Conservation (phyloP, 92 coral and sea anemone genomes). For the Diadumene lineata region DNA sequence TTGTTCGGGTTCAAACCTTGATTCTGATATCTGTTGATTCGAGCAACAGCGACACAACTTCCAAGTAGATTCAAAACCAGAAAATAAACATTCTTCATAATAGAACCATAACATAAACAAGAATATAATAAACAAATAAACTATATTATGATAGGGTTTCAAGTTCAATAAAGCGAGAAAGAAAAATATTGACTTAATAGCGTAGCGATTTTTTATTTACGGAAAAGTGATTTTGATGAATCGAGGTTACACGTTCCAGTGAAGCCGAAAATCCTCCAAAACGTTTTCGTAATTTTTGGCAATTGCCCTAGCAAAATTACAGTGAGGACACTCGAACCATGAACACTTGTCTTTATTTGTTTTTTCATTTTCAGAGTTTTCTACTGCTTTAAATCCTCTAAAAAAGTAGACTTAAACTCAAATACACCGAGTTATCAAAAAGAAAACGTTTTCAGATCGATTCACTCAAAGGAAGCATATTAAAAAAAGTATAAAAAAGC, state of each 20-base stretch:
- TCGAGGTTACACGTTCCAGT: neutral
- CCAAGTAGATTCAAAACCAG: neutral
- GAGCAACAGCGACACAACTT: neutral
- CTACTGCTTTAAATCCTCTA: too few relatives aligned
- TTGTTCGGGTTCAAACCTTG: neutral
- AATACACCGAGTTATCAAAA: too few relatives aligned
- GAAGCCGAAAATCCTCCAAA: neutral
- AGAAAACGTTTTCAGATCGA: too few relatives aligned
- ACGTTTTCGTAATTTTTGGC: neutral
- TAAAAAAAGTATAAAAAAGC: too few relatives aligned
- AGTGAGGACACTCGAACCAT: too few relatives aligned
- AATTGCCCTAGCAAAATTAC: too few relatives aligned
- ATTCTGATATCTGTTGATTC: neutral
- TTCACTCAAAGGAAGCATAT: too few relatives aligned
- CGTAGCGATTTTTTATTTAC: neutral
- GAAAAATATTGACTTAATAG: neutral
- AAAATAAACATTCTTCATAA: neutral
- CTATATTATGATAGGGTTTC: neutral
- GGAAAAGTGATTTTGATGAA: slow-evolving; percentile 7
- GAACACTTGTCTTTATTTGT: too few relatives aligned
- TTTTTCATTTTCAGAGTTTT: too few relatives aligned
- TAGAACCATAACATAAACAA: neutral
- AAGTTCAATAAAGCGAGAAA: too few relatives aligned
- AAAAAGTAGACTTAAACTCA: too few relatives aligned
- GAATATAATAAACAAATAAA: neutral